A percentile compares a stretch with the other conserved stretches of the same genome.
Evolutionary conservation across 2,113 vertebrate species (phyloP).

Genomic region (Chaenocephalus aceratus): DNA sequence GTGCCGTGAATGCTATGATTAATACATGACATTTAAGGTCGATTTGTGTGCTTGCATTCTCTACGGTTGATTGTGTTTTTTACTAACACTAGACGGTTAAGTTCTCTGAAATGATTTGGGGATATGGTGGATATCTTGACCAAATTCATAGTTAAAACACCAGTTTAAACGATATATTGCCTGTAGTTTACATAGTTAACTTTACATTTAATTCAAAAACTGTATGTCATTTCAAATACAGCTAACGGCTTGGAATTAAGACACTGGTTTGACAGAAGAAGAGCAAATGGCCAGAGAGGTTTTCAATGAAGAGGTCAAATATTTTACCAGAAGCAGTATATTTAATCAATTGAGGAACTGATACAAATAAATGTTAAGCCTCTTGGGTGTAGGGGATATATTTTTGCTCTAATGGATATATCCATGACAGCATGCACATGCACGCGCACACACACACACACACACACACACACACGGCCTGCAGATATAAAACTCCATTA

Average conservation of each 20-base stretch:
- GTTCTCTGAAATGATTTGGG: background rate
- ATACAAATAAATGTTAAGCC: conserved; percentile 40
- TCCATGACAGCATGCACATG: conserved; percentile 21
- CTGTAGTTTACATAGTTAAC: too few relatives aligned
- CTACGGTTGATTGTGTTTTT: conserved; percentile 3
- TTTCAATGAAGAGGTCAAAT: conserved; percentile 14
- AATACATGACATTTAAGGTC: background rate
- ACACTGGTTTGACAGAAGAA: too few relatives aligned
- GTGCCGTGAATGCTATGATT: conserved; percentile 22
- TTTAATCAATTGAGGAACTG: conserved; percentile 30
- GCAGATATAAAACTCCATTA: conserved; percentile 44
- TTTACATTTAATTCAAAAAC: too few relatives aligned
- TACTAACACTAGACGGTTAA: background rate
- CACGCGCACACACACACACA: background rate
- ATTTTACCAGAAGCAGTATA: conserved; percentile 6
- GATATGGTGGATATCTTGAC: too few relatives aligned
- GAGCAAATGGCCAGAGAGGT: background rate
- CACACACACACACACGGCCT: background rate
- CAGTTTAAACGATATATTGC: too few relatives aligned
- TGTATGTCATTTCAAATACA: too few relatives aligned
- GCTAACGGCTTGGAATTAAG: too few relatives aligned
- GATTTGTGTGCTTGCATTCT: background rate
- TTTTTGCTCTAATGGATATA: conserved; percentile 41
- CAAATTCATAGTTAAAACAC: background rate
- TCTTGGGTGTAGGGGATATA: conserved; percentile 16